These are phyloP conservation scores for Rhyacophila evoluta DNA, from an alignment of 2,888 invertebrate species.

Conservation along the genomic window DNA sequence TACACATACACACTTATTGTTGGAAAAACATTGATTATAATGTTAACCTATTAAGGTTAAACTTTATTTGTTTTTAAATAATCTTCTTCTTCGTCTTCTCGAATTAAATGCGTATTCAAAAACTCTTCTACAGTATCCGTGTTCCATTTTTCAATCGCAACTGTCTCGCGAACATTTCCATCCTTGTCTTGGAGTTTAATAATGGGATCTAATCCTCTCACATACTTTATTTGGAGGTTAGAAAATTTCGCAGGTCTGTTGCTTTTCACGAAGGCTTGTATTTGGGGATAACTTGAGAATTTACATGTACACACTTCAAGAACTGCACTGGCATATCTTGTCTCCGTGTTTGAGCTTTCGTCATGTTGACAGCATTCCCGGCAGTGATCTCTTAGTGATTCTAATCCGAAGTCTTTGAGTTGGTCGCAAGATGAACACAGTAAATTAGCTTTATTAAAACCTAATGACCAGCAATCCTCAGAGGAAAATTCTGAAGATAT, in stretches of 20 bases:
- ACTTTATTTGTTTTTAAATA: conserved; percentile 74
- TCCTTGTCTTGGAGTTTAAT: conserved; percentile 90
- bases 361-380: conserved; percentile 86
- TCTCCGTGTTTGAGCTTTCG: conserved; percentile 73
- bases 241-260: conserved; percentile 90
- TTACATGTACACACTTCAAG: conserved; percentile 98
- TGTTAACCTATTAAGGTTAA: too few species aligned
- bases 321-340: conserved; percentile 90
- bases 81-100: conserved; percentile 69
- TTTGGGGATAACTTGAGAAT: conserved; percentile 97
- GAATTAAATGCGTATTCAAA: conserved; percentile 86
- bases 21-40: not conserved
- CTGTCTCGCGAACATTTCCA: conserved; percentile 85
- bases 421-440: conserved; percentile 91
- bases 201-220: conserved; percentile 93
- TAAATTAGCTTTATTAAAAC: conserved; percentile 87
- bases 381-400: conserved; percentile 77
- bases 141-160: conserved; percentile 98
- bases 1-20: not conserved
- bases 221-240: conserved; percentile 92
- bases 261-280: conserved; percentile 97
- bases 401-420: conserved; percentile 80
- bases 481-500: conserved; percentile 44
- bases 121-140: conserved; percentile 98
- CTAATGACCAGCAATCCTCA: conserved; percentile 82